Evolutionary conservation across 2,113 vertebrate genomes (phyloP).

Genomic region (Tachuris rubrigastra): DNA sequence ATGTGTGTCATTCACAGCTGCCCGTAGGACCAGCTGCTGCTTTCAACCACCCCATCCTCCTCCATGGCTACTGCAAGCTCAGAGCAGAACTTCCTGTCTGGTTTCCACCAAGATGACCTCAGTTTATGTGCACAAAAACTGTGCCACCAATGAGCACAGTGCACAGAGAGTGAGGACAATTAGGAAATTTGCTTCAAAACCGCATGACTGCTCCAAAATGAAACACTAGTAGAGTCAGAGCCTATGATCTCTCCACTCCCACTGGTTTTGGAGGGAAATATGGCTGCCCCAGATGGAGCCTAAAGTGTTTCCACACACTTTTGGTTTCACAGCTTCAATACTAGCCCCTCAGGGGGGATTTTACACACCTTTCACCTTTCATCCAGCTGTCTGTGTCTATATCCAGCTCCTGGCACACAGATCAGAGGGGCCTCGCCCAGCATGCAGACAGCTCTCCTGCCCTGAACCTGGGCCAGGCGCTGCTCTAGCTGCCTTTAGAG

Average conservation of each 20-base stretch:
- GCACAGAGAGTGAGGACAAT: not conserved
- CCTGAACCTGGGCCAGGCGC: rapidly evolving
- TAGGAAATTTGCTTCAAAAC: not conserved
- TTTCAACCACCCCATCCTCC: not conserved
- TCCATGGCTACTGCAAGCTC: not conserved
- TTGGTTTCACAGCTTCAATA: not conserved
- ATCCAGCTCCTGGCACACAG: not conserved
- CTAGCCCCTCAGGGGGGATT: not conserved
- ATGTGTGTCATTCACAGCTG: not conserved
- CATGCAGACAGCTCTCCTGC: not conserved
- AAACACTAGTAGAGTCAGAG: not conserved
- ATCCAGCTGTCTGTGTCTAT: not conserved
- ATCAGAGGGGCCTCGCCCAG: constrained; percentile 1
- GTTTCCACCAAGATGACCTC: not conserved
- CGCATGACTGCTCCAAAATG: not conserved
- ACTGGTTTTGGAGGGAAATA: not conserved
- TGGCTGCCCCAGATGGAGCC: not conserved
- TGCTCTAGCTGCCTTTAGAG: not conserved
- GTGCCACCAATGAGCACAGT: rapidly evolving
- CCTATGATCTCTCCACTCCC: not conserved
- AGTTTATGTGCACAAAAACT: not conserved
- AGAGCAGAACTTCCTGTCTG: not conserved
- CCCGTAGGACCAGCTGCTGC: not conserved
- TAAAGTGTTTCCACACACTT: not conserved
- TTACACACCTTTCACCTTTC: constrained; percentile 28